Conservation (phyloP, 2,888 invertebrate genomes). For the Leucania comma region DNA sequence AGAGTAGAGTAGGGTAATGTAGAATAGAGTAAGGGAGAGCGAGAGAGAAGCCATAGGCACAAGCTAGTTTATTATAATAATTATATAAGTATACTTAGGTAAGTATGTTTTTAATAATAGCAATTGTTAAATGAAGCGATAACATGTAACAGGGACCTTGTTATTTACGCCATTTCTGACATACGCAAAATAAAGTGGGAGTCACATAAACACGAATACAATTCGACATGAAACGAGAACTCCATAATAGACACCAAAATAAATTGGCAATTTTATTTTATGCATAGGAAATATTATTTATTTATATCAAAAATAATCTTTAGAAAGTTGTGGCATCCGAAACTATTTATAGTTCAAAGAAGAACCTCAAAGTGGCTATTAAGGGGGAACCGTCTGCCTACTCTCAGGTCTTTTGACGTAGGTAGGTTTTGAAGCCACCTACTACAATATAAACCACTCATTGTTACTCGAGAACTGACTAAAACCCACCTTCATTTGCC, state of each 20-base stretch:
- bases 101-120: background rate
- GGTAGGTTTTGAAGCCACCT: background rate
- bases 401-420: background rate
- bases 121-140: too few relatives aligned
- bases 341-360: slow-evolving; percentile 5
- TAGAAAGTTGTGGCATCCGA: slow-evolving; percentile 2
- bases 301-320: slow-evolving; percentile 23
- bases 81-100: too few relatives aligned
- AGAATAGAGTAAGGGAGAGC: too few relatives aligned
- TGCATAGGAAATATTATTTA: background rate
- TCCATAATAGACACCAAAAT: background rate
- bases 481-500: too few relatives aligned
- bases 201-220: slow-evolving; percentile 6
- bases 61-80: too few relatives aligned
- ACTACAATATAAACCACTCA: too few relatives aligned
- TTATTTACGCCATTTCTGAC: background rate
- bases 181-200: background rate
- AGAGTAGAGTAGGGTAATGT: too few relatives aligned
- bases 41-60: too few relatives aligned
- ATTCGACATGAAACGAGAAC: slow-evolving; percentile 3
- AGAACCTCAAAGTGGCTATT: background rate
- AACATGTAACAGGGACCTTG: background rate
- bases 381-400: background rate
- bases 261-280: background rate
- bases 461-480: too few relatives aligned